These are phyloP conservation scores for Pheucticus melanocephalus DNA, from an alignment of 2,113 vertebrate species.

Conservation along the genomic window DNA sequence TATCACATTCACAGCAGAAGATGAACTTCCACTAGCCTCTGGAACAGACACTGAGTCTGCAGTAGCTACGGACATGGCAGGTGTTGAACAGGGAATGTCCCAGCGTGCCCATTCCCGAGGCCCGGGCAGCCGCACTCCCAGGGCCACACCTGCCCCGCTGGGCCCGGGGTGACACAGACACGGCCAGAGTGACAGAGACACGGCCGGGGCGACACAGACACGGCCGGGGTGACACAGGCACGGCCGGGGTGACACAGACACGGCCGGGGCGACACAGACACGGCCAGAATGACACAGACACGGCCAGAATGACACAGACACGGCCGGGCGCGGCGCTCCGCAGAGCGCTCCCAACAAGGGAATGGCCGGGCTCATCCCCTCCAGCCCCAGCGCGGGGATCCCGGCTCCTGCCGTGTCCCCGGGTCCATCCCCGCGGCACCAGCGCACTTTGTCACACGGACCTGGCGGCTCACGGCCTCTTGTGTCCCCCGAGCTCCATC, in stretches of 20 bases:
- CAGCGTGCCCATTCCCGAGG: no score
- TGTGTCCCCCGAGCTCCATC: fast-evolving
- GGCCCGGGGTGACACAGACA: no score
- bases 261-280: no score
- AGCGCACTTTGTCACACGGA: fast-evolving
- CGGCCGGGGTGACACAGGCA: no score
- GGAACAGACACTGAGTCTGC: background rate
- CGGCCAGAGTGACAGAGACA: background rate
- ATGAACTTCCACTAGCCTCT: background rate
- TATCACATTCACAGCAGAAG: background rate
- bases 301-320: background rate
- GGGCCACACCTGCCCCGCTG: background rate
- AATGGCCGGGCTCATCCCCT: fast-evolving
- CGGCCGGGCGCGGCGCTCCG: fast-evolving
- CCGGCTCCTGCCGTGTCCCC: background rate
- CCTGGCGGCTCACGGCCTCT: background rate
- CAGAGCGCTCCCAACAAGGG: fast-evolving
- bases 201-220: no score
- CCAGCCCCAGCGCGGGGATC: background rate
- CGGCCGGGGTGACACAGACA: no score
- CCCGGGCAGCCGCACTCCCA: background rate
- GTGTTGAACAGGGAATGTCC: background rate
- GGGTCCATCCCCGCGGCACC: background rate
- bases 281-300: no score
- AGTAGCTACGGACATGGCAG: fast-evolving